Evolutionary conservation across 2,888 invertebrate species (phyloP), one percentile per base, ranked within the genome.

Genomic region (Pasiphila rectangulata): DNA sequence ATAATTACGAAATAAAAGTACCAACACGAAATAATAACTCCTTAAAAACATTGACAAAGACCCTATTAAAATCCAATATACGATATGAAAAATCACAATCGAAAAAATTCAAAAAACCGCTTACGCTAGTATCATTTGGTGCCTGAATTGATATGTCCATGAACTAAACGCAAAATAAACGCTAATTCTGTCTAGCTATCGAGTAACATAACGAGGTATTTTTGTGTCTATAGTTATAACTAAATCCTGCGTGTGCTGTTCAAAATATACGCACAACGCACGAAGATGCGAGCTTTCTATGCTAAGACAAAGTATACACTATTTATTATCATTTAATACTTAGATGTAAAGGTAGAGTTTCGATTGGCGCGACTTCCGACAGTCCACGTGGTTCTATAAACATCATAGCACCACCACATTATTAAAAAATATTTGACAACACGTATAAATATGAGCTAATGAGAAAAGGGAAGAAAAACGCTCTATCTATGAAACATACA

Each of bases 301-400:
- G 64, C 83, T 86, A 83, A 74, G 64, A 73, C 83, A 81, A 56
- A 79, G 79, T 83, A 83, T 80, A 85, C 77, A 69, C 84, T 87
- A 87, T 85, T 32, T 85, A 87, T 86, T 87, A 87, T 88, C 83
- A 70, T 80, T 83, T 86, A 86, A 85, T 88, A 86, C 87, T 87
- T 88, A 87, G 74, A 76, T 65, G 75, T 83, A 79, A 85, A 79
- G 83, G 77, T 81, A 79, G 76, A 83, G 38, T 51, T 47, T 51
- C 37, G 50, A 41, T 50, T 34, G 10, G 38, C 15, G 46, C 35
- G 39, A 13, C 35, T 13, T n/a, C 16, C 44, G 36, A 12, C 46
- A 41, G 34, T 46, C 45, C 4, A 9, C 13, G 29, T 29, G 13
- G n/a, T n/a, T 29, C 15, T 29, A 29, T n/a, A n/a, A n/a, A 15